These are phyloP conservation scores for Muscicapa striata DNA, from an alignment of 2,797 vertebrate genomes.

Conservation along the genomic window DNA sequence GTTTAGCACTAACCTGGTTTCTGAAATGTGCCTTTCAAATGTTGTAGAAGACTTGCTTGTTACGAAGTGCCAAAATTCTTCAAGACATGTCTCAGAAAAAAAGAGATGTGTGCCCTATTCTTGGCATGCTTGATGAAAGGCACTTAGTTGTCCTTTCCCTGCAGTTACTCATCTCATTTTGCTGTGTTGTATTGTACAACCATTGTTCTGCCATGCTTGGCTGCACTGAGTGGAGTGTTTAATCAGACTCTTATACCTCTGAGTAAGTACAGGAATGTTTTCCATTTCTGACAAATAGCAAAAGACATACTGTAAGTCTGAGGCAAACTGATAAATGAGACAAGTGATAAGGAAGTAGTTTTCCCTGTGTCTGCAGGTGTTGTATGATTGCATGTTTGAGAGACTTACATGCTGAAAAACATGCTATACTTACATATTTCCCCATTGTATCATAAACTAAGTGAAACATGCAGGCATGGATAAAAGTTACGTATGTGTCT, in stretches of 20 bases:
- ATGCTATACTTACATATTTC: not conserved
- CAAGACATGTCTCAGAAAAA: not conserved
- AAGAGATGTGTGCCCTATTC: not conserved
- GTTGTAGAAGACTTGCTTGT: not conserved
- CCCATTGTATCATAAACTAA: not conserved
- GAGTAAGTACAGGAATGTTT: not conserved
- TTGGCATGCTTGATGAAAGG: not conserved
- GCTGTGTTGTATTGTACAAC: not conserved
- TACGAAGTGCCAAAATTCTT: not conserved
- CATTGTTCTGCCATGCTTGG: accelerated
- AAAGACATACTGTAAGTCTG: not conserved
- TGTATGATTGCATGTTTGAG: not conserved
- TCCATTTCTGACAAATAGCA: not conserved
- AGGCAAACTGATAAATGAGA: not conserved
- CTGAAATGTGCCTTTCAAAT: not conserved
- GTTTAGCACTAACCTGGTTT: not conserved
- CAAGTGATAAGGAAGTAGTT: not conserved
- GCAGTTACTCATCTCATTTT: not conserved
- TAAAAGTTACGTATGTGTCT: not conserved
- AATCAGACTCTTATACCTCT: not conserved
- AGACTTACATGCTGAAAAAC: not conserved
- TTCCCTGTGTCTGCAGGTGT: not conserved
- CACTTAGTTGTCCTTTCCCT: not conserved
- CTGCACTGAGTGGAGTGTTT: not conserved
- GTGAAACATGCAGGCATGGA: not conserved